Conservation (phyloP, 2,797 vertebrate species). For the Streptopelia turtur region DNA sequence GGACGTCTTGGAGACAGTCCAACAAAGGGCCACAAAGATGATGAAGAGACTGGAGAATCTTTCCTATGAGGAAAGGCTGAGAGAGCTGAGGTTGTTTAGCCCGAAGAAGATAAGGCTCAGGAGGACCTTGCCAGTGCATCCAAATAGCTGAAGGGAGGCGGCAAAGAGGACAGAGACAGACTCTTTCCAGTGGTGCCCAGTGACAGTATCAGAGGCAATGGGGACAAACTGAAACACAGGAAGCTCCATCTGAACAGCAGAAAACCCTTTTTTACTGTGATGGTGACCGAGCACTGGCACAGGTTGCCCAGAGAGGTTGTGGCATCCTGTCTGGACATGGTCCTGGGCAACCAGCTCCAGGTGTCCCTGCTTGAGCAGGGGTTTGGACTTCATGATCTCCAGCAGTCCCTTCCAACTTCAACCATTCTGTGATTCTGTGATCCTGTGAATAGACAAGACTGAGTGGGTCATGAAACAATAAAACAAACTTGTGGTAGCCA, state of each 20-base stretch:
- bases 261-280: neutral
- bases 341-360: neutral
- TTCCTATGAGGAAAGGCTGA: neutral
- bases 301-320: neutral
- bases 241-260: neutral
- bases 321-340: rapidly evolving
- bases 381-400: neutral
- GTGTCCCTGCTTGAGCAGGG: neutral
- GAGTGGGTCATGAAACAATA: neutral
- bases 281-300: neutral
- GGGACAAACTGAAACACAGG: neutral
- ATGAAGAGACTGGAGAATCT: neutral
- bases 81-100: neutral
- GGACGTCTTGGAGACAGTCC: neutral
- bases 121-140: neutral
- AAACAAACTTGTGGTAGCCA: neutral
- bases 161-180: neutral
- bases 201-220: neutral
- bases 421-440: neutral
- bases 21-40: neutral
- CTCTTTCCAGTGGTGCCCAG: neutral
- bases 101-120: neutral
- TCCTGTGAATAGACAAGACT: neutral
- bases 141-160: neutral
- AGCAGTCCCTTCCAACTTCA: neutral